Evolutionary conservation across 1,140 invertebrate genomes (phyloP), one percentile per base, ranked within the genome.

Genomic region (Drosophila aff.): DNA sequence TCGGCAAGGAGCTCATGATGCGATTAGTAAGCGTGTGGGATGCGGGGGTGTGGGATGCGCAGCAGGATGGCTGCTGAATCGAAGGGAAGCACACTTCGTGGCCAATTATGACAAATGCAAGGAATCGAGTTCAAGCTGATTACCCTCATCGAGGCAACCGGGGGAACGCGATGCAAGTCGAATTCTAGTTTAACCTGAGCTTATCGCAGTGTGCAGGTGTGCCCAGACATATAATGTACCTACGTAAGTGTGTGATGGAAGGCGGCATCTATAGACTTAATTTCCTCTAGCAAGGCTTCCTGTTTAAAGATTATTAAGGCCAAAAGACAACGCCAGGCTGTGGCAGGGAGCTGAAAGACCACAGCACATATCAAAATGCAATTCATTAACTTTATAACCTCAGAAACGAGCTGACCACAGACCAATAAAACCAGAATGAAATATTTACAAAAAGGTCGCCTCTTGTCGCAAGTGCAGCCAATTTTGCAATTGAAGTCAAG

Each of bases 61-160:
- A 40, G 18, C 52, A 4, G 41, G 21, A 18, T 18, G 10, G 57
- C 13, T 53, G 31, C 5, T 10, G n/a, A 38, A 41, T 36, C 4
- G 46, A 3, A 26, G 16, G 40, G 31, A 31, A 61, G 58, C 62
- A 75, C 64, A 67, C 52, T 41, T 44, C 36, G 36, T 31, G 66
- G 58, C 53, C 82, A 89, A 87, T 87, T 89, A 87, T 87, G 84
- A 87, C 81, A 87, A 89, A 89, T 87, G 81, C 84, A 89, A 64
- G 64, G 47, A 89, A 89, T 84, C 72, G 81, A 87, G 66, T 69
- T 90, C 49, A 79, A 74, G 15, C 76, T 78, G 77, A 66, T 71
- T 83, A 77, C 50, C 76, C 72, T 66, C 82, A 86, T 86, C 76
- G 67, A 59, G 43, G 46, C 33, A 40, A 38, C 53, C 65, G 43